Percentiles rank a stretch among this genome's conserved stretches.
These are phyloP conservation scores for Thera obeliscata DNA, from an alignment of 2,888 invertebrate genomes.

Conservation along the genomic window DNA sequence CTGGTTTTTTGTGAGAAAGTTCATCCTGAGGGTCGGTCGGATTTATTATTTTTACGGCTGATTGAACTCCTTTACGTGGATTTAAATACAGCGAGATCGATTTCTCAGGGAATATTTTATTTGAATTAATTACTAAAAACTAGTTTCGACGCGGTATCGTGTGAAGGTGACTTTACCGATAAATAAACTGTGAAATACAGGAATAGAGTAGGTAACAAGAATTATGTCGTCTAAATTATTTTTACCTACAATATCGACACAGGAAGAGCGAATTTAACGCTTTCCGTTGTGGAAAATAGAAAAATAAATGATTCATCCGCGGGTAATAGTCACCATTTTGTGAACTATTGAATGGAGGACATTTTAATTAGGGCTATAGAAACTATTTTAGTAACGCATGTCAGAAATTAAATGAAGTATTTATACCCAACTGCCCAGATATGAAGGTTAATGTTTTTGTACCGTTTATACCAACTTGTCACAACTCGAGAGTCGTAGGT, in stretches of 20 bases:
- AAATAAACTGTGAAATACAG: conserved; percentile 27
- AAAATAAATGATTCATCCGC: conserved; percentile 38
- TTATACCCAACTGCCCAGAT: not conserved
- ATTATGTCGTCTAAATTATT: conserved; percentile 37
- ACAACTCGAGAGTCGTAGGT: not conserved
- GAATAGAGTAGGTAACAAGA: conserved; percentile 31
- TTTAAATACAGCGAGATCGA: conserved; percentile 35
- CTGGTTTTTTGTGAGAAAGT: conserved; percentile 69
- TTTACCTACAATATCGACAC: conserved; percentile 45
- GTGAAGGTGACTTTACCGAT: conserved; percentile 36
- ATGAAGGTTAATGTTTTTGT: too few species aligned
- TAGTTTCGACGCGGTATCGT: conserved; percentile 26
- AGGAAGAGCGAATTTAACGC: conserved; percentile 59
- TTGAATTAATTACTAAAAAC: conserved; percentile 40
- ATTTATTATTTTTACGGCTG: conserved; percentile 66
- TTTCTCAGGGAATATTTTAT: conserved; percentile 36
- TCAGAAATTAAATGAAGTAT: conserved; percentile 1
- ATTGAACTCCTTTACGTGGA: conserved; percentile 51
- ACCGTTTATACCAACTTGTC: not conserved
- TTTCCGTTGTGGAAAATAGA: conserved; percentile 53
- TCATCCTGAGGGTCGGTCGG: conserved; percentile 48
- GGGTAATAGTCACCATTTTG: conserved; percentile 42
- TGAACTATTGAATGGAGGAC: conserved; percentile 53
- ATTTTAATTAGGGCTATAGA: conserved; percentile 46
- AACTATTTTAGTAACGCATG: conserved; percentile 21